Percentiles rank a stretch among this genome's conserved stretches.
Conservation (phyloP, 1,140 invertebrate species). For the Conus betulinus region DNA sequence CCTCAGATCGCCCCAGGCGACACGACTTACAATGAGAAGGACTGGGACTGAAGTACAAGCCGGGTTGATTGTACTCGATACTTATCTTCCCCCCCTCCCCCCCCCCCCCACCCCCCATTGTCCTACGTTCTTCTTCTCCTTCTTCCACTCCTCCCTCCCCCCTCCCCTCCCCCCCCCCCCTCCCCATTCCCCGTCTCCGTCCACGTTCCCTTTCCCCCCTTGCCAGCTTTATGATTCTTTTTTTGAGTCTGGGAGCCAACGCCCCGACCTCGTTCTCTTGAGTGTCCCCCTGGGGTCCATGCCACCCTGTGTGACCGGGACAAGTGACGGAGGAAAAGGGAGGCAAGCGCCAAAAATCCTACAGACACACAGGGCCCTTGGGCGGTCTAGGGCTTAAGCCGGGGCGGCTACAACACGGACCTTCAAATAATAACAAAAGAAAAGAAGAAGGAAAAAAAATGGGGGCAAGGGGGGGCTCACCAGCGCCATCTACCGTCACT, state of each 20-base stretch:
- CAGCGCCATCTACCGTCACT: too few relatives aligned
- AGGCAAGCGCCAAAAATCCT: too few relatives aligned
- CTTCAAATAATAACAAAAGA: too few relatives aligned
- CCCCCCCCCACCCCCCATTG: neutral
- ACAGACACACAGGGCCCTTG: too few relatives aligned
- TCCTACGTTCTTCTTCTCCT: neutral
- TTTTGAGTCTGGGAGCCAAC: neutral
- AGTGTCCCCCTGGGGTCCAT: neutral
- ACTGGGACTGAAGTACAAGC: neutral
- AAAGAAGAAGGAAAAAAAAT: too few relatives aligned
- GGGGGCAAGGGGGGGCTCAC: too few relatives aligned
- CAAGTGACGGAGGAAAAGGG: too few relatives aligned
- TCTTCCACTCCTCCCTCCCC: neutral
- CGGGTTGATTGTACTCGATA: constrained; percentile 15
- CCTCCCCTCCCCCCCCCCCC: neutral
- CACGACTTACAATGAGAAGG: neutral
- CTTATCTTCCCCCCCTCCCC: neutral
- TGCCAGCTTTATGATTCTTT: neutral
- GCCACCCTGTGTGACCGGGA: too few relatives aligned
- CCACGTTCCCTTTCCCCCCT: neutral
- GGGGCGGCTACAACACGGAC: too few relatives aligned
- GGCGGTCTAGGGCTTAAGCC: too few relatives aligned
- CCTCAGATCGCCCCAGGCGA: neutral
- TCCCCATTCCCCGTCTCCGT: neutral
- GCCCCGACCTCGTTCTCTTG: neutral